These are phyloP conservation scores for Acanthoscelides obtectus DNA, from an alignment of 2,888 invertebrate genomes.

Conservation along the genomic window DNA sequence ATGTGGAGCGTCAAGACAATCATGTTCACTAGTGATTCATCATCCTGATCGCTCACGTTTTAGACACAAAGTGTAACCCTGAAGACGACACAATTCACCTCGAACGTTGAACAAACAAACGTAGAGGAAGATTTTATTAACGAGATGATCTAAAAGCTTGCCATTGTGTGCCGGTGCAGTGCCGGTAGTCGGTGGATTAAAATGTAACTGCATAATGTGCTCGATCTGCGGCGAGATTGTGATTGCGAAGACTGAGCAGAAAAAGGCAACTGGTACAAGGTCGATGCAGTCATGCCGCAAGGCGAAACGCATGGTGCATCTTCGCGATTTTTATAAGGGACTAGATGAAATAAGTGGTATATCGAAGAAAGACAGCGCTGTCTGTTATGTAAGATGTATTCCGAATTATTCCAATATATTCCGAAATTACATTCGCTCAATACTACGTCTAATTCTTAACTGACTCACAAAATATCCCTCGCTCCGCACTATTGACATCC, in stretches of 20 bases:
- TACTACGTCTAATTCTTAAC: too few species aligned
- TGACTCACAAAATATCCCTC: too few species aligned
- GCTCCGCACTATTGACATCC: too few species aligned
- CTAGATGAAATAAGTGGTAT: background rate
- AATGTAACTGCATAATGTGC: background rate
- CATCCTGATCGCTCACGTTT: background rate
- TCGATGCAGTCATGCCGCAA: background rate
- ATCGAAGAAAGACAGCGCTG: too few species aligned
- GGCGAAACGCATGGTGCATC: background rate
- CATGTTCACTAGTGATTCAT: too few species aligned
- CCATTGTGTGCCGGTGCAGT: background rate
- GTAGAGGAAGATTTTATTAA: background rate
- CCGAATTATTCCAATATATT: too few species aligned
- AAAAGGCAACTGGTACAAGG: background rate
- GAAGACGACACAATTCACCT: background rate
- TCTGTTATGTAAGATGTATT: too few species aligned
- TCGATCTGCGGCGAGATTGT: background rate
- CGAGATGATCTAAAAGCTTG: background rate
- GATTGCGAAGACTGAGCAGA: background rate
- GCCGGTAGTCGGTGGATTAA: background rate
- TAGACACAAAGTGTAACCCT: background rate
- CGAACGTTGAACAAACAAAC: background rate
- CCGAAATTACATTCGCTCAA: too few species aligned
- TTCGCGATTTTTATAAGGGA: background rate
- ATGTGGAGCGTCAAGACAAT: too few species aligned